Evolutionary conservation across 2,113 vertebrate species (phyloP).

Genomic region (Danionella cerebrum): DNA sequence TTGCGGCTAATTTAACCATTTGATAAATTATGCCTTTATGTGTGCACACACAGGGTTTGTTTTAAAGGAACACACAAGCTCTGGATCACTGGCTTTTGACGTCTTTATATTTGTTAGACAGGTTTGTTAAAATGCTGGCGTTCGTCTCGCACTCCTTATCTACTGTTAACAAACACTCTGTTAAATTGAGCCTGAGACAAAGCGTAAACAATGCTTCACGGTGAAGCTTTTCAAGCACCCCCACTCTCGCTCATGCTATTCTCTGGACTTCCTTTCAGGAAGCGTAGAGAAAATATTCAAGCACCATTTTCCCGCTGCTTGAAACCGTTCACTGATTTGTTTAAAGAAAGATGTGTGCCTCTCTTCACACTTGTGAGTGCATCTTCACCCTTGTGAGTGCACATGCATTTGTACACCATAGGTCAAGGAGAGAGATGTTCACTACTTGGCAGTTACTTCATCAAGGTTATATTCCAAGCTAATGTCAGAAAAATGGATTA

Average conservation of each 20-base stretch:
- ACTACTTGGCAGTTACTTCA: too few species aligned
- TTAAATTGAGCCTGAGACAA: neutral
- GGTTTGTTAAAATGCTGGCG: neutral
- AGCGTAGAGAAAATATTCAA: constrained; percentile 45
- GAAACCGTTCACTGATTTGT: constrained; percentile 46
- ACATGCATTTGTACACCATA: too few species aligned
- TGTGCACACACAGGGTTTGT: neutral
- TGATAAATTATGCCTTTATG: too few species aligned
- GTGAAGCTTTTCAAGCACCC: neutral
- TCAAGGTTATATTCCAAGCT: too few species aligned
- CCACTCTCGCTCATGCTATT: neutral
- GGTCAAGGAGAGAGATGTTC: too few species aligned
- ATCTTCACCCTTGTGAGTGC: neutral
- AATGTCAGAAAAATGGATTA: too few species aligned
- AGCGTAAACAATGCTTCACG: constrained; percentile 5
- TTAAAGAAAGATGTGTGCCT: constrained; percentile 42
- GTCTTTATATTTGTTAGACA: neutral
- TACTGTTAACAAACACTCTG: neutral
- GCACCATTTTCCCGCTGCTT: constrained; percentile 44
- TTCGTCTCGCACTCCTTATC: neutral
- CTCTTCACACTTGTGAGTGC: neutral
- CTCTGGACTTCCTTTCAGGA: constrained; percentile 53
- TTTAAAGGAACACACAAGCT: neutral
- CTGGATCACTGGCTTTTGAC: neutral
- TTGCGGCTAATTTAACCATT: too few species aligned